Evolutionary conservation across 2,113 vertebrate genomes (phyloP), one percentile per base, ranked within the genome.

Genomic region (Lontra canadensis): DNA sequence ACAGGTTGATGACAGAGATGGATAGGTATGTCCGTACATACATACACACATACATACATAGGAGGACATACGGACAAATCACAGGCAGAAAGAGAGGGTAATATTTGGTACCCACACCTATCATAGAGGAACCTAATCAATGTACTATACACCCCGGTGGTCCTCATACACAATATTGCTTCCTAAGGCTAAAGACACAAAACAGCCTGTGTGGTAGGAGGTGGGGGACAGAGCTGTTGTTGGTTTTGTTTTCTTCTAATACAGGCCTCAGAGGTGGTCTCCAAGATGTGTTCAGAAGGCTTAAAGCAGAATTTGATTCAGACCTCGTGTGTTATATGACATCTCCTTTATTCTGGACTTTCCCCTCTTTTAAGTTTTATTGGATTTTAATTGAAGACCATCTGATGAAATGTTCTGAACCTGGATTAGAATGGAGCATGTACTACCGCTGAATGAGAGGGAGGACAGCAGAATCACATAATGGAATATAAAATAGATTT

Each of bases 401-500:
- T 97, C 92, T 96, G 96, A 98, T 97, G 80, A 97, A 97, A 95
- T 96, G 92, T 85, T 97, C 81, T 79, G 95, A 96, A 92, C 83
- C 80, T 82, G 96, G 94, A 97, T 97, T 96, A 96, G 93, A 97
- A 94, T 84, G 65, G 71, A 80, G 82, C 87, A n/a, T 36, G 84
- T 65, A 88, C 80, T 85, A 89, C 87, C 84, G 88, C 92, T 96
- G 87, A 98, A 95, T 85, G 87, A 86, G 95, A 95, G 78, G 97
- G 96, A 97, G 96, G 96, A 94, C 65, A 90, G 80, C 21, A 25
- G 59, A 88, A 90, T 82, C 80, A 8, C 96, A 85, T 95, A 97
- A 97, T 96, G 96, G 94, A 97, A 98, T 97, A 97, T 96, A 97
- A 97, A 98, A 94, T 67, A 97, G 96, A 97, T 96, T 97, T 97